A percentile compares a stretch with the other conserved stretches of the same genome.
Evolutionary conservation across 2,113 vertebrate genomes (phyloP).

Genomic region (Patagioenas fasciata): DNA sequence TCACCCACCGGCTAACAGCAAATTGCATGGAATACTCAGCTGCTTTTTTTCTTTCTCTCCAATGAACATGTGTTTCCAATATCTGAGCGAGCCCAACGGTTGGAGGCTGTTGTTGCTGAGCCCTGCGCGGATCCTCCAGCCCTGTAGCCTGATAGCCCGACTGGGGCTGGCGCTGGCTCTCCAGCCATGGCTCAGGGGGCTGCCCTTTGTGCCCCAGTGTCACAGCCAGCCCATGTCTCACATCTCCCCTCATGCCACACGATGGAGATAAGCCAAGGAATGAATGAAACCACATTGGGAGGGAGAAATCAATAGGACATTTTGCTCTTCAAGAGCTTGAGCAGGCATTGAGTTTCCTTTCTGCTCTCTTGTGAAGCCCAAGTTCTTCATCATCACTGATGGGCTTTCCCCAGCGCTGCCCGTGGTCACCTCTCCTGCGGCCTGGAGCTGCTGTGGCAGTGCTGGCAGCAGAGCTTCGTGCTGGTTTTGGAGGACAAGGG

Average conservation of each 20-base stretch:
- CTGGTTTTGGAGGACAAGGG: background rate
- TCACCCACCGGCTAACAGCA: conserved; percentile 31
- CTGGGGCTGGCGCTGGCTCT: background rate
- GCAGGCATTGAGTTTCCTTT: background rate
- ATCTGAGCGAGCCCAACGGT: background rate
- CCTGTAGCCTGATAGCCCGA: background rate
- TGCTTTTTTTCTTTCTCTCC: conserved; percentile 47
- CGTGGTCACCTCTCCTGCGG: background rate
- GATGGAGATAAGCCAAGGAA: background rate
- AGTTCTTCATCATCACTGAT: accelerated
- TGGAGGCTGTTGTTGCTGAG: conserved; percentile 33
- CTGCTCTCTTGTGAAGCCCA: background rate
- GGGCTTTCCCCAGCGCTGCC: background rate
- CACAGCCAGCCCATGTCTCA: background rate
- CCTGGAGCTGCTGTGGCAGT: background rate
- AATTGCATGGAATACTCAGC: conserved; percentile 19
- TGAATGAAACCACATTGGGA: background rate
- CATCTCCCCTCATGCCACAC: accelerated
- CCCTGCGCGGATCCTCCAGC: background rate
- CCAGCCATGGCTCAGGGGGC: background rate
- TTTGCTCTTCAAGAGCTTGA: background rate
- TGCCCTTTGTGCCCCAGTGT: background rate
- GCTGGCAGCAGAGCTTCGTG: background rate
- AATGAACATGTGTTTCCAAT: conserved; percentile 71
- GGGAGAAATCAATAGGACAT: background rate